A percentile compares a stretch with the other conserved stretches of the same genome.
Evolutionary conservation across 2,797 vertebrate genomes (phyloP).

Genomic region (Galagoides demidoff): DNA sequence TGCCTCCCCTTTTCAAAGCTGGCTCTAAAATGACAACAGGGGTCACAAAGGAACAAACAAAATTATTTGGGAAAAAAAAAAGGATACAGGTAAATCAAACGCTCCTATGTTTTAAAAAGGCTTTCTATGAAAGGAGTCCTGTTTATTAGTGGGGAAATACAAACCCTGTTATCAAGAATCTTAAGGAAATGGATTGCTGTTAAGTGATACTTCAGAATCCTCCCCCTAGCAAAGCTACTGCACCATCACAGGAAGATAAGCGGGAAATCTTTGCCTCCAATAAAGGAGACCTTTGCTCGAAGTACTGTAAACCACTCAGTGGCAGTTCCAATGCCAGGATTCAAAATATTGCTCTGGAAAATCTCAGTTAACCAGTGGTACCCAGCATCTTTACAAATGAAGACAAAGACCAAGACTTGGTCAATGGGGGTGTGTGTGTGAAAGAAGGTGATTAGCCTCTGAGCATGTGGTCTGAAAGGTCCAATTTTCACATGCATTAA

Average conservation of each 20-base stretch:
- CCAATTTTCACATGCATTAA: slow-evolving; percentile 2
- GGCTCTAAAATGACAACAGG: slow-evolving; percentile 27
- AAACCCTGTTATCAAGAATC: slow-evolving; percentile 83
- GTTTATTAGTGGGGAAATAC: slow-evolving; percentile 85
- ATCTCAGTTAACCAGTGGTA: background rate
- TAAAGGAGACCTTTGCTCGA: slow-evolving; percentile 67
- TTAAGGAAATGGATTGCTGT: slow-evolving; percentile 86
- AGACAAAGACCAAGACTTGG: background rate
- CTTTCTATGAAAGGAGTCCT: slow-evolving; percentile 71
- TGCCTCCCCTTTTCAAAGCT: background rate
- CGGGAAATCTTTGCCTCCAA: slow-evolving; percentile 84
- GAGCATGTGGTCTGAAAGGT: slow-evolving; percentile 15
- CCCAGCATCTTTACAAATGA: background rate
- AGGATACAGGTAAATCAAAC: background rate
- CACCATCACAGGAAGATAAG: slow-evolving; percentile 83
- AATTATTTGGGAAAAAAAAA: background rate
- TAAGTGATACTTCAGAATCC: slow-evolving; percentile 86
- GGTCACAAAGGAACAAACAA: background rate
- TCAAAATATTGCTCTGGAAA: background rate
- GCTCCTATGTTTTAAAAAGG: slow-evolving; percentile 61
- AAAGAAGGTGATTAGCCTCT: slow-evolving; percentile 25
- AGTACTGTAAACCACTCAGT: background rate
- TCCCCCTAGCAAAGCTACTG: slow-evolving; percentile 80
- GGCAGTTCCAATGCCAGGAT: slow-evolving; percentile 33
- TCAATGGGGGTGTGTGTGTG: background rate